These are phyloP conservation scores for Siderastrea siderea DNA, from an alignment of 92 coral and sea anemone species.

Conservation along the genomic window DNA sequence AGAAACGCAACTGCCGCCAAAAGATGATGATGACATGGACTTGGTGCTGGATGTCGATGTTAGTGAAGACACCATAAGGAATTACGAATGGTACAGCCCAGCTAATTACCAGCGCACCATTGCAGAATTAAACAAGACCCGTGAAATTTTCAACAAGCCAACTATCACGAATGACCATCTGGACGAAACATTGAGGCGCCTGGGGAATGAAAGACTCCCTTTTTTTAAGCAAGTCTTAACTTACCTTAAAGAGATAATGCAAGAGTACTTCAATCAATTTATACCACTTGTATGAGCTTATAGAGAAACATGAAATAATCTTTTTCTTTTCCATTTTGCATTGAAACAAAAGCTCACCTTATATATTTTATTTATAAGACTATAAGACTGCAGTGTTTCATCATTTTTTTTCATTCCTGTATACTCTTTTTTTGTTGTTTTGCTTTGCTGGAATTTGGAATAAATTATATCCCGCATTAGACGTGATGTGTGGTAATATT, in stretches of 20 bases:
- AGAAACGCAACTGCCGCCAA: slow-evolving; percentile 43
- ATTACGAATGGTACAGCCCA: slow-evolving; percentile 40
- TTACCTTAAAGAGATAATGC: too few relatives aligned
- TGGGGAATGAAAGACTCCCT: not conserved
- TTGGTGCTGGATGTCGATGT: slow-evolving; percentile 24
- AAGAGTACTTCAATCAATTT: not conserved
- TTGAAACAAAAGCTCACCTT: too few relatives aligned
- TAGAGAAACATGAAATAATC: too few relatives aligned
- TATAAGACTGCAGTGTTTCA: too few relatives aligned
- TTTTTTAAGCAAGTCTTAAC: not conserved
- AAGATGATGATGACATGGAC: slow-evolving; percentile 61
- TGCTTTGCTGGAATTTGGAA: too few relatives aligned
- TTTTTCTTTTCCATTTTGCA: too few relatives aligned
- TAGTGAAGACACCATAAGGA: slow-evolving; percentile 22
- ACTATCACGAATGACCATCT: not conserved
- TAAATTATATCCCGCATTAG: too few relatives aligned
- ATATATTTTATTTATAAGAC: too few relatives aligned
- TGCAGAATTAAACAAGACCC: not conserved
- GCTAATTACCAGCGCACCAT: slow-evolving; percentile 13
- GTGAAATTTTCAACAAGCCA: not conserved
- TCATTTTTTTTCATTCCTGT: too few relatives aligned
- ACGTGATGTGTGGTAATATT: too few relatives aligned
- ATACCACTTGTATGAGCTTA: too few relatives aligned
- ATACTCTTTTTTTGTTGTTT: too few relatives aligned
- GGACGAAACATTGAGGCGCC: not conserved